Base-by-base conservation (phyloP, 2,888 invertebrate species). In the Cotesia congregata region DNA sequence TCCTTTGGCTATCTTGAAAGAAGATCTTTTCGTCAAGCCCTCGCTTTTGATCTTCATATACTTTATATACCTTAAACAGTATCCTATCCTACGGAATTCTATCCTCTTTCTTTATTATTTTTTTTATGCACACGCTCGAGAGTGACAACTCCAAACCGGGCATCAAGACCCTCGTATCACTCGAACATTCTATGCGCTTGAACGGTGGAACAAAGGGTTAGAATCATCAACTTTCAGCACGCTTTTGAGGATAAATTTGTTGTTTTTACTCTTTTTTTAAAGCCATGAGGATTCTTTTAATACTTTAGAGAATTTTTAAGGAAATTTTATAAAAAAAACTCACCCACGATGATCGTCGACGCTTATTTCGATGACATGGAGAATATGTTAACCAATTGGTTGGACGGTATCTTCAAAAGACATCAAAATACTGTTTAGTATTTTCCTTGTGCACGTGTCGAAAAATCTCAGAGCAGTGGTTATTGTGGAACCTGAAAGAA, bases 401-500 rank as follows among this genome's bases (percentile, higher is more conserved):
- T 62, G 17, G 60, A 67, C 73, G 67, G 67, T 30, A 30, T 67
- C 67, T 73, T 71, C 67, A 67, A 74, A 71, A 39, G 76, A 76
- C n/a, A 70, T 9, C 62, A 68, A 40, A 65, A 60, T 77, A 82
- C 74, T 82, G 30, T 30, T 30, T n/a, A 62, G 60, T 86, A 85
- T 86, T 84, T 83, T 81, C 77, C 67, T 67, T 79, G 82, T 80
- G 83, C 88, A 85, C 88, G 87, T 87, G 87, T 83, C 83, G 76
- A 73, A 79, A 82, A 83, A 83, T 83, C 81, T 77, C 74, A 40
- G 69, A 38, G 50, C 30, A 65, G 65, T 40, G 72, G 65, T 71
- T 65, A 17, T 50, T 9, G 59, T 39, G 68, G 62, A 65, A 77
- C 83, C 83, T 84, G 83, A 83, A 84, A 84, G 83, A 83, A 84